Evolutionary conservation across 2,113 vertebrate species (phyloP).

Genomic region (Gracilinanus agilis): DNA sequence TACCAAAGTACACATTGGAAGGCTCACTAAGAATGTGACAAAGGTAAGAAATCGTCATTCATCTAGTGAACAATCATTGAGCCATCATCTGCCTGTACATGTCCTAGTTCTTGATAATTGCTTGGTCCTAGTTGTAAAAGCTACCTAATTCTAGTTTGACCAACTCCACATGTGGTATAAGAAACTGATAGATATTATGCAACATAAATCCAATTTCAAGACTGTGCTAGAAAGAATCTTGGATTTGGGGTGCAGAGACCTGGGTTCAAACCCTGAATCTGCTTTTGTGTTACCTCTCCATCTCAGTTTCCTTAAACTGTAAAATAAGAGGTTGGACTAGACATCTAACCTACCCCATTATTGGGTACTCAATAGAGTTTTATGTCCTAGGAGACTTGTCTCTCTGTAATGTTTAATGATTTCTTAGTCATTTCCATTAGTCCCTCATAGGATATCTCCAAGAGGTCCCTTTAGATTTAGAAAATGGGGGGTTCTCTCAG

Average conservation of each 20-base stretch:
- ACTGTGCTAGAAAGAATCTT: background rate
- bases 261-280: background rate
- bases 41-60: conserved; percentile 88
- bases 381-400: background rate
- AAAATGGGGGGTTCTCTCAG: background rate
- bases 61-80: background rate
- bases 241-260: background rate
- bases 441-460: background rate
- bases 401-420: background rate
- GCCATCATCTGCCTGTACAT: background rate
- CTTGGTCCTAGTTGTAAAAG: background rate
- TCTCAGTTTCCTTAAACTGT: background rate
- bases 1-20: conserved; percentile 95
- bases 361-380: background rate
- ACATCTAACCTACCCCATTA: background rate
- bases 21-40: conserved; percentile 96
- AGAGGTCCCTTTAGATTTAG: background rate
- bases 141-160: background rate
- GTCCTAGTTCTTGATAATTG: background rate
- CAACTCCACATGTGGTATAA: background rate
- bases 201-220: background rate
- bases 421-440: background rate
- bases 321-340: background rate
- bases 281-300: background rate
- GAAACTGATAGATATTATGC: background rate